Evolutionary conservation across 2,797 vertebrate species (phyloP).

Genomic region (Schizothorax lantsangensis): DNA sequence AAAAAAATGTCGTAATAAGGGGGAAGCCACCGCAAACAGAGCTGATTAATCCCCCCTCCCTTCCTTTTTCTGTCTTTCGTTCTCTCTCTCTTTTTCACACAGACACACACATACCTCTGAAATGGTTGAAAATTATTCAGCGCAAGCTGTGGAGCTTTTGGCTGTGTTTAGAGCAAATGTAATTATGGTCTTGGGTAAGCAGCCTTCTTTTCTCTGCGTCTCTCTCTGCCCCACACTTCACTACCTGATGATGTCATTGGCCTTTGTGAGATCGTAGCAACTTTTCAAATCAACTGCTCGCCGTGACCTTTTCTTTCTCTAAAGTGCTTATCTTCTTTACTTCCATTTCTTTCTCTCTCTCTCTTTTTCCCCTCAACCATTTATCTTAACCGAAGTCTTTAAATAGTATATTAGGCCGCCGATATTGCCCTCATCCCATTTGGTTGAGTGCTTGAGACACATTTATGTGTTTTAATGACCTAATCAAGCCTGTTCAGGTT

Average conservation of each 20-base stretch:
- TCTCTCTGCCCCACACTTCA: constrained; percentile 74
- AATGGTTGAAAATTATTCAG: constrained; percentile 81
- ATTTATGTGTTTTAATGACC: constrained; percentile 22
- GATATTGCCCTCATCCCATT: constrained; percentile 63
- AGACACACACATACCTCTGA: constrained; percentile 37
- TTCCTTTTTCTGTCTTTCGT: constrained; percentile 59
- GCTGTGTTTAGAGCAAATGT: constrained; percentile 93
- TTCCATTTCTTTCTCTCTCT: constrained; percentile 73
- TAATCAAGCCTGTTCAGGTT: constrained; percentile 6
- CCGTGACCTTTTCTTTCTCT: constrained; percentile 77
- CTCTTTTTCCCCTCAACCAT: constrained; percentile 66
- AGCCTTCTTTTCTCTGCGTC: constrained; percentile 81
- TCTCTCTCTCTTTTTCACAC: constrained; percentile 3
- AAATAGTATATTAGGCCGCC: constrained; percentile 77
- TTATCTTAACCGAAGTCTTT: constrained; percentile 81
- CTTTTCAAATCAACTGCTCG: constrained; percentile 86
- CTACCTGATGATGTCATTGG: constrained; percentile 91
- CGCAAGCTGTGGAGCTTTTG: constrained; percentile 87
- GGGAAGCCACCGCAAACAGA: constrained; percentile 81
- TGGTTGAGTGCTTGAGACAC: constrained; percentile 35
- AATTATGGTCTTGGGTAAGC: constrained; percentile 92
- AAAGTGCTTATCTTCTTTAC: constrained; percentile 68
- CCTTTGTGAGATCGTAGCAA: constrained; percentile 84
- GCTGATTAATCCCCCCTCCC: constrained; percentile 87
- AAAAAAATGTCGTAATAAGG: constrained; percentile 76